Percentiles rank a stretch among this genome's conserved stretches.
Evolutionary conservation across 2,888 invertebrate genomes (phyloP).

Genomic region (Athrips mouffetella): DNA sequence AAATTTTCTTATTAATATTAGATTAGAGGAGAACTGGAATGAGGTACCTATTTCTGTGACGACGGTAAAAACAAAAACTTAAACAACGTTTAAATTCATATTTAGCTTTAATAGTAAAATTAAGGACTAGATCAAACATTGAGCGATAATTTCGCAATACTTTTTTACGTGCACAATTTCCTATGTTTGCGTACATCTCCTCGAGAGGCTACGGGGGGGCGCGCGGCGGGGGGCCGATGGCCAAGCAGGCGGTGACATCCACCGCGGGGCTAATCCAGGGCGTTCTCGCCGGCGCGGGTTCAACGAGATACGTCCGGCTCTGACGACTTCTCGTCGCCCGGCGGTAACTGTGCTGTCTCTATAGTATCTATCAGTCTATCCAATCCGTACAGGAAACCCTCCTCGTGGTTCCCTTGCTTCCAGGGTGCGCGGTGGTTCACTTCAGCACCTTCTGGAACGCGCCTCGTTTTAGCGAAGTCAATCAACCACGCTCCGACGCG

Average conservation of each 20-base stretch:
- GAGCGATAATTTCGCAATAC: constrained; percentile 58
- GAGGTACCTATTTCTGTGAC: too few relatives aligned
- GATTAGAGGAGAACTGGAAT: too few relatives aligned
- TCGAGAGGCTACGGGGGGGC: constrained; percentile 41
- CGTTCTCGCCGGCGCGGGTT: constrained; percentile 47
- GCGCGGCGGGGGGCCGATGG: constrained; percentile 32
- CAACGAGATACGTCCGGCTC: constrained; percentile 73
- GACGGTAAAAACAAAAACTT: too few relatives aligned
- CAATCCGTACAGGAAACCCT: constrained; percentile 94
- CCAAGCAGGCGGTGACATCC: constrained; percentile 49
- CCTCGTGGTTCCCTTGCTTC: constrained; percentile 97
- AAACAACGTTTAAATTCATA: too few relatives aligned
- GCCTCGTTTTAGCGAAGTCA: constrained; percentile 96
- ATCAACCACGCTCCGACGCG: constrained; percentile 97
- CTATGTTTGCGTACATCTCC: constrained; percentile 58
- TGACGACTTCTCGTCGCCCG: constrained; percentile 41
- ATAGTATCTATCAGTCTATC: constrained; percentile 90
- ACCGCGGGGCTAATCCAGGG: constrained; percentile 64
- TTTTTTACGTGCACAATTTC: constrained; percentile 59
- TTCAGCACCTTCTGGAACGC: constrained; percentile 81
- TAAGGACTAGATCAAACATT: constrained; percentile 69
- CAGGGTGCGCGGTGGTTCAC: constrained; percentile 90
- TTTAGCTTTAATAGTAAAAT: constrained; percentile 41
- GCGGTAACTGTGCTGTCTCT: constrained; percentile 54
- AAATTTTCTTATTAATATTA: too few relatives aligned